Conservation (phyloP, 2,113 vertebrate genomes). For the Tachuris rubrigastra region DNA sequence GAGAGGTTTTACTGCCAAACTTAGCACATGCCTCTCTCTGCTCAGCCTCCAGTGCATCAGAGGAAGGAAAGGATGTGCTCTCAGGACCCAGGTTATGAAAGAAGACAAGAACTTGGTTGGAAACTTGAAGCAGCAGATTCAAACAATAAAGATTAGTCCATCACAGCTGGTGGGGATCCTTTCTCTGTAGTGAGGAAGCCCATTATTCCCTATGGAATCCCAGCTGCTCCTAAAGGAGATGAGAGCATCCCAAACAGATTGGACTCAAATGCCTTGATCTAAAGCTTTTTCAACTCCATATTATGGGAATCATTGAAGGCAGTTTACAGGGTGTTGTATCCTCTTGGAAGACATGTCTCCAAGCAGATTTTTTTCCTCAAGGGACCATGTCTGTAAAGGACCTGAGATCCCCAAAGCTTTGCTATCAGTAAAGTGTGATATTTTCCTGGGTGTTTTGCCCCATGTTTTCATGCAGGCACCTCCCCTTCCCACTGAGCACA, state of each 20-base stretch:
- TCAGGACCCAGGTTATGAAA: neutral
- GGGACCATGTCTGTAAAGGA: neutral
- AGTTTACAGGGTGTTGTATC: neutral
- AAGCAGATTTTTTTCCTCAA: neutral
- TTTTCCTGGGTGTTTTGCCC: neutral
- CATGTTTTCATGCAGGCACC: neutral
- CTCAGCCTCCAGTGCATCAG: neutral
- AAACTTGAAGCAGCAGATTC: neutral
- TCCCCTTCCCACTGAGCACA: neutral
- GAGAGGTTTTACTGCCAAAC: neutral
- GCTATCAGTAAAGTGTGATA: neutral
- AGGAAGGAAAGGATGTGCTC: neutral
- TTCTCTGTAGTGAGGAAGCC: neutral
- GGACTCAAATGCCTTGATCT: neutral
- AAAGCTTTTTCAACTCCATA: neutral
- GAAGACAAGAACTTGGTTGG: neutral
- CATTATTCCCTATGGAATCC: neutral
- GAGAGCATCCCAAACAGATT: neutral
- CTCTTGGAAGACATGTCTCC: neutral
- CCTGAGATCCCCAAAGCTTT: neutral
- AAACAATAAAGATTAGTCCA: neutral
- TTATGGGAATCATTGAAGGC: neutral
- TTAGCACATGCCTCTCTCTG: neutral
- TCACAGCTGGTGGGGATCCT: neutral
- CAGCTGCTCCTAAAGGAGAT: neutral